Evolutionary conservation across 1,140 invertebrate species (phyloP), one percentile per base, ranked within the genome.

Genomic region (Heliconius himera): DNA sequence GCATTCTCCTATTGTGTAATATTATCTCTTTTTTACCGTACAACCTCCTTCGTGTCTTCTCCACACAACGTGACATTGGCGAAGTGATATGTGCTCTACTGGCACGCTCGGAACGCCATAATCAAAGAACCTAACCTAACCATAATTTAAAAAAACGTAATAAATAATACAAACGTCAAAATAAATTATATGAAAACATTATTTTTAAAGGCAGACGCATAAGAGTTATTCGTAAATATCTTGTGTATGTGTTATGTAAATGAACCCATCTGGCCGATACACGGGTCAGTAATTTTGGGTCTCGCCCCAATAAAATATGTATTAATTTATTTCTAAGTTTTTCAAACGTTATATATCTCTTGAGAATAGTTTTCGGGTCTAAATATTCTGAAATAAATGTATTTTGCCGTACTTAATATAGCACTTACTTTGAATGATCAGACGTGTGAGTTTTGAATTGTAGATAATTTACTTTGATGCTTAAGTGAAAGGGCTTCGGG

Each of bases 271-370:
- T 66, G 60, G 60, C 60, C 74, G 60, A 66, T 66, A 41, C 46
- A 74, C 54, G 74, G 74, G 74, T 75, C 74, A 75, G 54, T 75
- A 75, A 60, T 75, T 75, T 75, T 33, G 38, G 74, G 60, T 66
- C 60, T 66, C 26, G 26, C 54, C 74, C 33, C 38, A 54, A 75
- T 75, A 75, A 36, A 75, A 75, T 75, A 75, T 75, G 54, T 75
- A 75, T 51, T 60, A 75, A 75, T 75, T 75, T 75, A 75, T 75
- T 56, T 60, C 54, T 66, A 36, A 66, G 74, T 75, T 75, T 75
- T 66, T 41, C 74, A 38, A 75, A 75, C 60, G 22, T 66, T 75
- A 66, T 75, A n/a, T n/a, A 26, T 33, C 74, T 56, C n/a, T 56
- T 22, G 74, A 56, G 74, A 66, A 36, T 75, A 75, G 36, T 75